Conservation (phyloP, 2,797 vertebrate genomes). For the Saxicola maurus region DNA sequence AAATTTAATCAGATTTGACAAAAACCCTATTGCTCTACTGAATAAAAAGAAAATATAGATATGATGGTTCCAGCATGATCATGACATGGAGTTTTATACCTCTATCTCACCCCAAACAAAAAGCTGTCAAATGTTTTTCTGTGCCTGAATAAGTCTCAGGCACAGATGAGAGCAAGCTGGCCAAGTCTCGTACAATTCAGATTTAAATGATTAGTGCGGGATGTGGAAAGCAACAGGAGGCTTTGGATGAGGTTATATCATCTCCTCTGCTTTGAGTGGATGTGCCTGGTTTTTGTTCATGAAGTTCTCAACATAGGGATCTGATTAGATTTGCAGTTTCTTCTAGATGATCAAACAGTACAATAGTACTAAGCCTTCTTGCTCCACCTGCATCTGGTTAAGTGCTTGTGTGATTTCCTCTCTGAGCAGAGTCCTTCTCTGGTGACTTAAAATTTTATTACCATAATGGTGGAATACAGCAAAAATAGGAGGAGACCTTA, state of each 20-base stretch:
- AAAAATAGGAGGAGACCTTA: not conserved
- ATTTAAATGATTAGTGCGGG: constrained; percentile 32
- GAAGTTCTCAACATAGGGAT: constrained; percentile 27
- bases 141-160: not conserved
- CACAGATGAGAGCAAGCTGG: constrained; percentile 14
- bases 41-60: constrained; percentile 14
- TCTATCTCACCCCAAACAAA: not conserved
- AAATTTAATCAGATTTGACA: constrained; percentile 17
- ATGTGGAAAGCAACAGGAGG: constrained; percentile 42
- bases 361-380: constrained; percentile 1
- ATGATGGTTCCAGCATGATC: not conserved
- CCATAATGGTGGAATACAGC: not conserved
- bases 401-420: constrained; percentile 32
- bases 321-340: constrained; percentile 56
- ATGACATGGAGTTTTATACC: not conserved
- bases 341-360: constrained; percentile 47
- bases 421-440: not conserved
- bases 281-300: constrained; percentile 30
- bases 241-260: constrained; percentile 44
- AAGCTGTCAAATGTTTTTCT: constrained; percentile 1
- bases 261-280: constrained; percentile 5
- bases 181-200: not conserved
- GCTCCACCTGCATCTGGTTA: constrained; percentile 48
- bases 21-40: not conserved
- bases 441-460: constrained; percentile 20